Base-by-base conservation (phyloP, 2,113 vertebrate species). In the Atherinomorus stipes region DNA sequence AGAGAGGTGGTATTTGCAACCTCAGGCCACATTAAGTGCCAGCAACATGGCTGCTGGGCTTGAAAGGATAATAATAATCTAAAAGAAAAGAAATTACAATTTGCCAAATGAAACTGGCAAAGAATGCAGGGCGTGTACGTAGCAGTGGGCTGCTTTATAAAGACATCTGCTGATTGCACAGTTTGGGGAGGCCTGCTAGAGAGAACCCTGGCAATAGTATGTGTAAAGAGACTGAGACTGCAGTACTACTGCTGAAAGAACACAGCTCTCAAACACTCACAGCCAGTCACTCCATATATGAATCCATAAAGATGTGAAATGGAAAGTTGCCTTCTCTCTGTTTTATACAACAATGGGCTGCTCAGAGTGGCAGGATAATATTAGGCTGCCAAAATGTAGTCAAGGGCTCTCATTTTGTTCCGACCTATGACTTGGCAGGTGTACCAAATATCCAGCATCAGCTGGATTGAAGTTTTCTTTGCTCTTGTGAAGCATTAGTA, bases 161-260 rank as follows among this genome's bases (percentile, higher is more conserved):
- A 94, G 92, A 93, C 91, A 93, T 93, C 88, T 93, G 92, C 92
- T 93, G 91, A 92, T 92, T 86, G 89, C 90, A 92, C 91, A 89
- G 85, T 92, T 91, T 84, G 76, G 80, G 83, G 85, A 89, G 89
- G 83, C 84, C 84, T 89, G 83, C 74, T 88, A 57, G 71, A 82
- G 84, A 85, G 85, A 64, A 84, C 84, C 59, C 87, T 91, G 89
- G 85, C 85, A 86, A 85, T 77, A 81, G 90, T 88, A 91, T 21
- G 76, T 90, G 83, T 85, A 91, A 90, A 88, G 86, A 85, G 87
- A 92, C 89, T 88, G 90, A 87, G 87, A 85, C 86, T 78, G 75
- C 83, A 90, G 15, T 72, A 89, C 34, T 71, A 85, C 80, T 76
- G 81, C 87, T 76, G 84, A 89, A 90, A 88, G 87, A 85, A 90